phyloP scores from a whole-genome alignment of 2,797 vertebrate species.

The Avahi laniger region DNA sequence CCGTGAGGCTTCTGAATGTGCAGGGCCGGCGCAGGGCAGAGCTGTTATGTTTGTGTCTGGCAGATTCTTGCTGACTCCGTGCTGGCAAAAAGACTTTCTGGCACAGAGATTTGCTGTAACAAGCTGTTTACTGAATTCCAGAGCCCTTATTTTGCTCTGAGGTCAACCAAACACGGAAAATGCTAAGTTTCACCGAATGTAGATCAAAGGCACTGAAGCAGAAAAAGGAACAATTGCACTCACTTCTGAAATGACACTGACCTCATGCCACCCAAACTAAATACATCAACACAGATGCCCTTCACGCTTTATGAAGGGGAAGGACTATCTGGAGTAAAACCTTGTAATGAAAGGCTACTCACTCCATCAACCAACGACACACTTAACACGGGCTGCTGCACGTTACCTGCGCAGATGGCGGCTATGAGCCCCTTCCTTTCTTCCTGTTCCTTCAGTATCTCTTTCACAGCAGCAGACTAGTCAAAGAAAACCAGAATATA shows the following conservation, averaged over 20 bases:
- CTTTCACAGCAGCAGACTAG: constrained; percentile 94
- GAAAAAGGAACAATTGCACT: accelerated
- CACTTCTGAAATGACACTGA: background rate
- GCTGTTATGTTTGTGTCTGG: background rate
- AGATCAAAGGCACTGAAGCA: background rate
- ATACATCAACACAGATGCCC: accelerated
- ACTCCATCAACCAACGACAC: background rate
- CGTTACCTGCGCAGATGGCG: constrained; percentile 97
- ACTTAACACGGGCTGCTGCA: background rate
- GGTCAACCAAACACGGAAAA: background rate
- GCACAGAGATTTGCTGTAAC: background rate
- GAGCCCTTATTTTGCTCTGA: background rate
- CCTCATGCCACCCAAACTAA: background rate
- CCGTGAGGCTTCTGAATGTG: background rate
- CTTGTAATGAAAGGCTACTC: accelerated
- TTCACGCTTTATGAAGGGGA: accelerated
- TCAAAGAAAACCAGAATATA: background rate
- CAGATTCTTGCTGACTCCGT: constrained; percentile 42
- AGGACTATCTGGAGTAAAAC: background rate
- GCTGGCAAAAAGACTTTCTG: constrained; percentile 45
- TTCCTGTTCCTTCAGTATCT: constrained; percentile 95
- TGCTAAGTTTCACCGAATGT: background rate
- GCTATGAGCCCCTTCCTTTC: constrained; percentile 95
- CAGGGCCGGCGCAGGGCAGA: constrained; percentile 35
- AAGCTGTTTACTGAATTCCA: constrained; percentile 45